Base-by-base conservation (phyloP, 2,113 vertebrate genomes). In the Oreocharis arfaki region DNA sequence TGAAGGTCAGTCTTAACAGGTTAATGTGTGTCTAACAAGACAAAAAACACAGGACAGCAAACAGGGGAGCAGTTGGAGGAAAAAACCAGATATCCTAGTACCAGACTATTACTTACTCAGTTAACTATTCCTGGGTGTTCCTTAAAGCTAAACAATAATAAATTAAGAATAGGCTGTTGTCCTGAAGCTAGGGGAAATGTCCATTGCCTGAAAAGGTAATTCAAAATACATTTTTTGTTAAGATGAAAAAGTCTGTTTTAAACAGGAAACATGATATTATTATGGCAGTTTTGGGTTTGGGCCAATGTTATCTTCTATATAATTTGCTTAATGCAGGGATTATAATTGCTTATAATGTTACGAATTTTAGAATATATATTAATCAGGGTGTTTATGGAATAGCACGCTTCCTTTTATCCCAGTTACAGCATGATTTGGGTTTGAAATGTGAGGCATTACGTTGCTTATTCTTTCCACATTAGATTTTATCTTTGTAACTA, bases 401-500 rank as follows among this genome's bases (percentile, higher is more conserved):
- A 70, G 52, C 35, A 63, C 32, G 2, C 52, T 94, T 88, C 55
- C 71, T 93, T 96, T 93, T 74, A 52, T 80, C 56, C 68, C 23
- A 50, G 74, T 88, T 92, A 77, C 52, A 81, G 8, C 52, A 76
- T 56, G 80, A 91, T 79, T 89, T 56, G 47, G 17, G 21, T 90
- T 88, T 88, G 85, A 86, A 96, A 92, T 88, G 35, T 74, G 55
- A 92, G 32, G 68, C n/a, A 92, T 84, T 81, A 49, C 0, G 0
- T 67, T 90, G 69, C 47, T 63, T 89, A 93, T 95, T 71, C 46
- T 64, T 93, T 90, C 64, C 80, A 70, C 28, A 17, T 61, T 64
- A 84, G 92, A 95, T 94, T 94, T 91, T 95, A 96, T 96, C 95
- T 94, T 92, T 88, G 60, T 28, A 93, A 70, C 68, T 92, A 22